phyloP scores from a whole-genome alignment of 2,888 invertebrate genomes.

The Pegoplata infirma region DNA sequence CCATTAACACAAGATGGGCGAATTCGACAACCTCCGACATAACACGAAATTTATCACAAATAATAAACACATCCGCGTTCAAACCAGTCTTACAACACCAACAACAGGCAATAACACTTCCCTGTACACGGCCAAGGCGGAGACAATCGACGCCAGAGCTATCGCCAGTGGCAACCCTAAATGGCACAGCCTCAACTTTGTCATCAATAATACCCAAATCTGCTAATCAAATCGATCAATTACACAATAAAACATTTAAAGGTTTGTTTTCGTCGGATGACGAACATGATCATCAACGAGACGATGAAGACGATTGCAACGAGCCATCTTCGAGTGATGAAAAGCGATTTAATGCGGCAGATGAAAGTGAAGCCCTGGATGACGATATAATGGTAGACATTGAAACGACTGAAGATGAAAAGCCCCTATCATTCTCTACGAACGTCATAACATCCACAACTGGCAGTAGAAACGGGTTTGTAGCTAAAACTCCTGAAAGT shows the following conservation, averaged over 20 bases:
- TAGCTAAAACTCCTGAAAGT: neutral
- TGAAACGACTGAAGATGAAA: conserved; percentile 90
- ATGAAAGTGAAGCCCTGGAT: conserved; percentile 58
- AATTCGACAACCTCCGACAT: neutral
- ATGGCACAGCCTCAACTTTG: neutral
- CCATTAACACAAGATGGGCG: conserved; percentile 11
- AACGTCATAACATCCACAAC: conserved; percentile 8
- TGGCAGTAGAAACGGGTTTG: neutral
- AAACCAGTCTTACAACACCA: conserved; percentile 68
- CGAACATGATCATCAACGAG: neutral
- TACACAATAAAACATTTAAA: conserved; percentile 1
- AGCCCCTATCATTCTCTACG: conserved; percentile 9
- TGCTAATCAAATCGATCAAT: neutral
- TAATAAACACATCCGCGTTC: conserved; percentile 70
- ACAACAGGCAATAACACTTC: conserved; percentile 37
- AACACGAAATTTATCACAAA: conserved; percentile 68
- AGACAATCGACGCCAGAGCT: conserved; percentile 28
- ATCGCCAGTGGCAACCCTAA: neutral
- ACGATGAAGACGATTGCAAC: neutral
- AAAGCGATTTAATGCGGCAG: neutral
- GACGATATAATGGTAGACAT: conserved; percentile 89
- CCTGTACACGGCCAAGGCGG: conserved; percentile 25
- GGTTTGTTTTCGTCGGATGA: conserved; percentile 18
- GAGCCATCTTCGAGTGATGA: neutral
- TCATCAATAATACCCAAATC: neutral